These are phyloP conservation scores for Bagarius yarrelli DNA, from an alignment of 2,113 vertebrate species.

Conservation along the genomic window DNA sequence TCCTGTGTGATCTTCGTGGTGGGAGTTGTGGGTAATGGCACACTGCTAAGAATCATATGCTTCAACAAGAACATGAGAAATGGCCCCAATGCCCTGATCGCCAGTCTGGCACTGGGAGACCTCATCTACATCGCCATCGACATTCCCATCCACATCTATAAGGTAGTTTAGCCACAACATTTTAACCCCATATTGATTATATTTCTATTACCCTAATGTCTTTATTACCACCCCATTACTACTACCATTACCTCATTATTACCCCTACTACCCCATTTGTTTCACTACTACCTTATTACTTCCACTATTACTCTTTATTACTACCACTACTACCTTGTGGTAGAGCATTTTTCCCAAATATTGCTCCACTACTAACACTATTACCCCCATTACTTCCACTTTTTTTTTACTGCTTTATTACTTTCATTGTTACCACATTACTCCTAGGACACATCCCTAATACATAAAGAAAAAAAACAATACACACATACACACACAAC, in stretches of 20 bases:
- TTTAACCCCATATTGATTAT: background rate
- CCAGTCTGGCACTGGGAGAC: slow-evolving; percentile 85
- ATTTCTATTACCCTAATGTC: too few relatives aligned
- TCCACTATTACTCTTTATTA: too few relatives aligned
- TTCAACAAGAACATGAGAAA: slow-evolving; percentile 89
- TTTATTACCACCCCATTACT: too few relatives aligned
- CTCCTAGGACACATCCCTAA: background rate
- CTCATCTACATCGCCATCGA: slow-evolving; percentile 86
- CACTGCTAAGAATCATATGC: slow-evolving; percentile 86
- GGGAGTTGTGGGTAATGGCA: slow-evolving; percentile 85
- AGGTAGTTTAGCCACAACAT: slow-evolving; percentile 66
- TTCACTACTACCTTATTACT: too few relatives aligned
- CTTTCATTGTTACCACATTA: background rate
- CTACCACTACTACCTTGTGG: too few relatives aligned
- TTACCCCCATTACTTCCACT: too few relatives aligned
- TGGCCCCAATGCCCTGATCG: slow-evolving; percentile 84
- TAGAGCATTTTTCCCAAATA: too few relatives aligned
- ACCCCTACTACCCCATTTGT: too few relatives aligned
- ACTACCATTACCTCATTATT: too few relatives aligned
- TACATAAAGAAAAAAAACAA: too few relatives aligned
- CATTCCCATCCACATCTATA: slow-evolving; percentile 84
- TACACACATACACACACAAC: background rate
- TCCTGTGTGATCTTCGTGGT: slow-evolving; percentile 84
- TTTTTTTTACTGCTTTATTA: background rate
- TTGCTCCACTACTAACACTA: too few relatives aligned